Percentiles rank a stretch among this genome's conserved stretches.
These are phyloP conservation scores for Ophthalmolycus amberensis DNA, from an alignment of 2,113 vertebrate genomes.

Conservation along the genomic window DNA sequence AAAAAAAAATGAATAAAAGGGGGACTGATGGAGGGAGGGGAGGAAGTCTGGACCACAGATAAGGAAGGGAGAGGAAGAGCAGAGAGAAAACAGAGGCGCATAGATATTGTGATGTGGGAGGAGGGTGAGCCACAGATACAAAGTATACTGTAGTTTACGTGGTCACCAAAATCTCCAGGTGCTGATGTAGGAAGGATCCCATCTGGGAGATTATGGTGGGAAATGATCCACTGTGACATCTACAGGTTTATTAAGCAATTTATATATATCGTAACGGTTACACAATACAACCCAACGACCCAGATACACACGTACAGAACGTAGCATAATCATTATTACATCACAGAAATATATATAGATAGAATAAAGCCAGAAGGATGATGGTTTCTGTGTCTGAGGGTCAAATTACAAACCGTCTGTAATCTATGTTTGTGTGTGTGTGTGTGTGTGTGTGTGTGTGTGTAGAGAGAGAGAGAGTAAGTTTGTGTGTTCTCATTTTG, in stretches of 20 bases:
- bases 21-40: slow-evolving; percentile 44
- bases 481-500: slow-evolving; percentile 47
- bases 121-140: slow-evolving; percentile 10
- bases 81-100: slow-evolving; percentile 59
- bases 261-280: slow-evolving; percentile 1
- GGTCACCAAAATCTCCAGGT: slow-evolving; percentile 1
- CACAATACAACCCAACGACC: slow-evolving; percentile 12
- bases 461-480: slow-evolving; percentile 12
- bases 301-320: background rate
- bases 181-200: slow-evolving; percentile 5
- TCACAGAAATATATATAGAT: slow-evolving; percentile 35
- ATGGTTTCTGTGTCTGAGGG: slow-evolving; percentile 66
- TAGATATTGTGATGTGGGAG: slow-evolving; percentile 13
- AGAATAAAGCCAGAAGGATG: slow-evolving; percentile 43
- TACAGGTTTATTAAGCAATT: slow-evolving; percentile 11
- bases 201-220: slow-evolving; percentile 41
- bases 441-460: slow-evolving; percentile 15
- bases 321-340: slow-evolving; percentile 28
- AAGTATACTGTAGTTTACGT: slow-evolving; percentile 8
- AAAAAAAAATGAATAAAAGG: slow-evolving; percentile 24
- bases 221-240: slow-evolving; percentile 22
- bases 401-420: slow-evolving; percentile 68
- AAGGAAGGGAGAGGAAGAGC: slow-evolving; percentile 78
- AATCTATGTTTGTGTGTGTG: slow-evolving; percentile 62
- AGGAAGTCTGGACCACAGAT: slow-evolving; percentile 83